Evolutionary conservation across 2,113 vertebrate species (phyloP).

Genomic region (Pseudolaguvia tuberculata): DNA sequence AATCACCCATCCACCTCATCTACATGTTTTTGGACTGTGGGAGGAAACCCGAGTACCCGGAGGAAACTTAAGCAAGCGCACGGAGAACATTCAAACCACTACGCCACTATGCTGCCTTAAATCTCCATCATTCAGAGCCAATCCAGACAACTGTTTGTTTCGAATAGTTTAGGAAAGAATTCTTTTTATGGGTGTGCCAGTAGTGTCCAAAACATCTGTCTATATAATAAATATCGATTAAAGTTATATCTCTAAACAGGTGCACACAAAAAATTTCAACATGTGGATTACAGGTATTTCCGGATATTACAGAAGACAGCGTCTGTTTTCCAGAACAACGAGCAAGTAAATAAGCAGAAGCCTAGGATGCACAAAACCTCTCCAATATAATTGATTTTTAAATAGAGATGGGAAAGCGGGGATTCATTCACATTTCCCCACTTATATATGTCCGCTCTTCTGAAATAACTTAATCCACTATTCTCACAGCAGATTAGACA

Average conservation of each 20-base stretch:
- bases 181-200: no score
- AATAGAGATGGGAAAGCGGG: constrained; percentile 61
- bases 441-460: constrained; percentile 55
- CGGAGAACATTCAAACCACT: no score
- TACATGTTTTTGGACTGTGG: no score
- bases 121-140: no score
- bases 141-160: no score
- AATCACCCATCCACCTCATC: no score
- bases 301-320: constrained; percentile 29
- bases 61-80: no score
- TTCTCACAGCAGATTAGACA: constrained; percentile 56
- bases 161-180: no score
- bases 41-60: no score
- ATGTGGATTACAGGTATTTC: neutral
- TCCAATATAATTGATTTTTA: constrained; percentile 62
- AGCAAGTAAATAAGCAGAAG: constrained; percentile 32
- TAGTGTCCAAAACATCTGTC: no score
- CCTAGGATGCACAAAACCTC: constrained; percentile 38
- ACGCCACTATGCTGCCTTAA: constrained; percentile 1
- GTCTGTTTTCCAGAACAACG: constrained; percentile 33
- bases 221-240: neutral
- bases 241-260: neutral
- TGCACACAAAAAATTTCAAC: neutral
- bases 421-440: constrained; percentile 61
- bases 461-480: constrained; percentile 56